Conservation (phyloP, 2,113 vertebrate species). For the Lepus americanus region DNA sequence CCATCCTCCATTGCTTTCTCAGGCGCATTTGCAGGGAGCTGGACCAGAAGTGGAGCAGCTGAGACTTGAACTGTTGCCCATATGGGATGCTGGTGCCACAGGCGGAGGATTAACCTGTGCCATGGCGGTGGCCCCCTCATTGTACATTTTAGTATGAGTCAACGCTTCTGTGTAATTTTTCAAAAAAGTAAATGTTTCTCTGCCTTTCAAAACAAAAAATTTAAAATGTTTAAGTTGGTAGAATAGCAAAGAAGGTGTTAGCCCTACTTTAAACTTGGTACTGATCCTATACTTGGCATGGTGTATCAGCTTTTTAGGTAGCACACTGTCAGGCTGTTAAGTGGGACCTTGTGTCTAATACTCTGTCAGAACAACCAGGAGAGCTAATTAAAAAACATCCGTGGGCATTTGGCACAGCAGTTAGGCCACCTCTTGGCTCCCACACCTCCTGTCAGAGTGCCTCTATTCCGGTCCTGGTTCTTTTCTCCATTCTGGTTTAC, state of each 20-base stretch:
- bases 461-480: too few species aligned
- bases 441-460: too few species aligned
- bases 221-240: background rate
- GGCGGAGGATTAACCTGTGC: too few species aligned
- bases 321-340: background rate
- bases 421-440: too few species aligned
- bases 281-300: background rate
- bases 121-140: too few species aligned
- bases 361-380: background rate
- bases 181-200: background rate
- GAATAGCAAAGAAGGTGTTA: background rate
- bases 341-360: background rate
- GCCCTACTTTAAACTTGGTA: background rate
- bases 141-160: slow-evolving; percentile 4
- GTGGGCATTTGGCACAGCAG: too few species aligned
- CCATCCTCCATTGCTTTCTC: too few species aligned
- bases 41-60: too few species aligned
- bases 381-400: background rate
- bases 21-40: too few species aligned
- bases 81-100: too few species aligned
- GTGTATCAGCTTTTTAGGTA: background rate
- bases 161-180: background rate
- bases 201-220: background rate
- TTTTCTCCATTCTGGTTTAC: too few species aligned
- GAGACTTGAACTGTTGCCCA: too few species aligned